A percentile compares a stretch with the other conserved stretches of the same genome.
Conservation (phyloP, 1,140 invertebrate genomes). For the Cydia pomonella region DNA sequence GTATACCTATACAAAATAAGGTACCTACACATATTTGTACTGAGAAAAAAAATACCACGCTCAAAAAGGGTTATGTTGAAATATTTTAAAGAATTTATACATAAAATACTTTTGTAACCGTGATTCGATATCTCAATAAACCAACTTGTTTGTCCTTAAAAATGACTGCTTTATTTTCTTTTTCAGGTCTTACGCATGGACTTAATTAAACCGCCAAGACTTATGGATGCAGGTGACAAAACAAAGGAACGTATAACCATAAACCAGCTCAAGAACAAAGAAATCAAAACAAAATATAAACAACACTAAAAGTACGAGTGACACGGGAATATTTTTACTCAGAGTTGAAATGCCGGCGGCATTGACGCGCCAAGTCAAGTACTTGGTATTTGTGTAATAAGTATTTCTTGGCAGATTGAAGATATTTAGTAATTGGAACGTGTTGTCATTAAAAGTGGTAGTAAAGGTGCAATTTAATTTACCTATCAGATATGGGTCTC, state of each 20-base stretch:
- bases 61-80: neutral
- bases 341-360: constrained; percentile 12
- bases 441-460: neutral
- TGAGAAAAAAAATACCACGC: neutral
- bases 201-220: constrained; percentile 20
- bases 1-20: too few relatives aligned
- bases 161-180: constrained; percentile 26
- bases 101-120: neutral
- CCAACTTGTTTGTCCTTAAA: constrained; percentile 1
- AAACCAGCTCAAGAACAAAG: constrained; percentile 21
- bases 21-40: too few relatives aligned
- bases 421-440: neutral
- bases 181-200: constrained; percentile 13
- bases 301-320: constrained; percentile 24
- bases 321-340: constrained; percentile 17
- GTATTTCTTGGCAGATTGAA: constrained; percentile 3
- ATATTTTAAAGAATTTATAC: neutral
- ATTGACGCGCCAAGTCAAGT: constrained; percentile 10
- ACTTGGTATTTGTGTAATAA: constrained; percentile 26
- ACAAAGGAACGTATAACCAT: constrained; percentile 23
- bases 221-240: constrained; percentile 27
- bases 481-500: too few relatives aligned
- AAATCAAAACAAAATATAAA: constrained; percentile 27
- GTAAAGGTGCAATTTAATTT: too few relatives aligned
- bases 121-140: constrained; percentile 9